phyloP scores from a whole-genome alignment of 2,888 invertebrate genomes.

The Camponotus fellah region DNA sequence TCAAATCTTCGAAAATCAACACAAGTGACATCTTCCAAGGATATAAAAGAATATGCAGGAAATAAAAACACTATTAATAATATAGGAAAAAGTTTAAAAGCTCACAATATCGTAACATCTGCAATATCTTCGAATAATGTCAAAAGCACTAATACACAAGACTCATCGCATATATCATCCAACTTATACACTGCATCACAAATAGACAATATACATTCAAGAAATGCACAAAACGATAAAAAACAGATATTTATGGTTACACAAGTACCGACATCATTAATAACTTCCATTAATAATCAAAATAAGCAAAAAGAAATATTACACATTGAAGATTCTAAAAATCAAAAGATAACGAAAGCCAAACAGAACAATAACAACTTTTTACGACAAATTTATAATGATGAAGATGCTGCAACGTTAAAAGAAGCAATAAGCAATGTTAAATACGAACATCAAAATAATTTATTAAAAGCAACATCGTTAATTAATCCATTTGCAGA shows the following conservation, averaged over 20 bases:
- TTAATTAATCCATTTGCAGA: background rate
- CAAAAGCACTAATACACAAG: background rate
- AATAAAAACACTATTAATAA: conserved; percentile 14
- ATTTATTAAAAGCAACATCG: background rate
- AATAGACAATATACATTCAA: background rate
- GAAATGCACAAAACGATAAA: background rate
- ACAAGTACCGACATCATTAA: background rate
- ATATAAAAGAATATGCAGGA: background rate
- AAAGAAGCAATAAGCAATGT: background rate
- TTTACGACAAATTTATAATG: background rate
- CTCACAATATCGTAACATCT: background rate
- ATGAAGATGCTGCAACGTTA: too few relatives aligned
- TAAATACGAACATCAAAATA: background rate
- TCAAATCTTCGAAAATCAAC: background rate
- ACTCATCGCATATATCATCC: background rate
- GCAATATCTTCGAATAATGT: background rate
- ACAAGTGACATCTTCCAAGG: background rate
- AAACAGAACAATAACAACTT: background rate
- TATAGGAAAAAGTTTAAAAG: background rate
- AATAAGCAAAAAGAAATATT: background rate
- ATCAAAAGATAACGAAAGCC: background rate
- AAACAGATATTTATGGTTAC: background rate
- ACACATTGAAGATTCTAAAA: background rate
- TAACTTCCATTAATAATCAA: background rate
- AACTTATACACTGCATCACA: background rate